A percentile compares a stretch with the other conserved stretches of the same genome.
Evolutionary conservation across 2,113 vertebrate species (phyloP).

Genomic region (Crotalus horridus): DNA sequence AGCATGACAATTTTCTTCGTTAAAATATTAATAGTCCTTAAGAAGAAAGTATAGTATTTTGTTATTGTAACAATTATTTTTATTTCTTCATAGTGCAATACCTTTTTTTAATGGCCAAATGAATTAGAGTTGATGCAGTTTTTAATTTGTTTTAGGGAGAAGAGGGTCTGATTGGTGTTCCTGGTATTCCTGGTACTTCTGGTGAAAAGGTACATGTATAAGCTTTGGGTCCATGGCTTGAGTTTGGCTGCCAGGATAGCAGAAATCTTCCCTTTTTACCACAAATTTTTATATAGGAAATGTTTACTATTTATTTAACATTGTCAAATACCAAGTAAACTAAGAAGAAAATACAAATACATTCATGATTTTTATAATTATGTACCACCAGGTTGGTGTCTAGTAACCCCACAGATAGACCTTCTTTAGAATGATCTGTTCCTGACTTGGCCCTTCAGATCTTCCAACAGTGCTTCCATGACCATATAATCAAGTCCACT

Average conservation of each 20-base stretch:
- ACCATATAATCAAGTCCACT: neutral
- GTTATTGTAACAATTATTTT: neutral
- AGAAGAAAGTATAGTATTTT: neutral
- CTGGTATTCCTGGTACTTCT: slow-evolving; percentile 54
- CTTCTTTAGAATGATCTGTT: neutral
- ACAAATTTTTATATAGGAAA: neutral
- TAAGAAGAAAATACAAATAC: neutral
- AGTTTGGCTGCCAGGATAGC: neutral
- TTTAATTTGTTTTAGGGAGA: slow-evolving; percentile 63
- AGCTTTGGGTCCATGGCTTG: neutral
- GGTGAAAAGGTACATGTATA: slow-evolving; percentile 43
- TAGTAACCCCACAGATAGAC: neutral
- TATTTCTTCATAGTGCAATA: neutral
- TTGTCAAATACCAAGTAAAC: neutral
- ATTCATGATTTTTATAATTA: neutral
- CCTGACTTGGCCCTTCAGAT: neutral
- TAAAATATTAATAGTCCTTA: slow-evolving; percentile 7
- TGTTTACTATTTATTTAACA: neutral
- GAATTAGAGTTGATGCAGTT: neutral
- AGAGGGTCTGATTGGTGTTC: slow-evolving; percentile 53
- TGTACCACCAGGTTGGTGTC: neutral
- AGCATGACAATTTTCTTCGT: neutral
- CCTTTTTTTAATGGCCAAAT: neutral
- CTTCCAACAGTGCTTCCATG: neutral
- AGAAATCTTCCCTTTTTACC: neutral